Evolutionary conservation across 2,888 invertebrate species (phyloP), one percentile per base, ranked within the genome.

Genomic region (Prenolepis imparis): DNA sequence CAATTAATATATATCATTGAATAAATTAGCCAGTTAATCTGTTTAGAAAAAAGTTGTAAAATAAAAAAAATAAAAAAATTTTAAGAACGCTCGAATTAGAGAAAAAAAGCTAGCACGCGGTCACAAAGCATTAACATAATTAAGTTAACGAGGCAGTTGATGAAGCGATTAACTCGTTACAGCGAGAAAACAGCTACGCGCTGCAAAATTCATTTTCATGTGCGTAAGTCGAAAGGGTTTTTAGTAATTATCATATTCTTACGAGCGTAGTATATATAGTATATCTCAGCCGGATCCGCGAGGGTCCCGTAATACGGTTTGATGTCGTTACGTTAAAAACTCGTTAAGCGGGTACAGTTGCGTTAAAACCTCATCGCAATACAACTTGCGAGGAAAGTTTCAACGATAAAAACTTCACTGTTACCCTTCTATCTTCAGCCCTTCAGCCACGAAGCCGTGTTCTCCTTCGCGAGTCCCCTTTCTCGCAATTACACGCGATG

Each of bases 381-480:
- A 57, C 48, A 52, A 52, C 70, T 55, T 84, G 87, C 87, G 87
- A 87, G 84, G 81, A 87, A 89, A 89, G 84, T 89, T 89, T 66
- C 82, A 41, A 82, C 74, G 75, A 70, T 63, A 61, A 67, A 70
- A 89, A 89, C 84, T 89, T 89, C 64, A 48, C 59, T 64, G 75
- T 83, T 84, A 87, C 83, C 78, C 73, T 64, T 85, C 72, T 82
- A 82, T 86, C 81, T 44, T 28, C 48, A n/a, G n/a, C 44, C 70
- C 52, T 59, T 61, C 67, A 48, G 18, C 59, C 41, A 28, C 48
- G 61, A 70, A 75, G 75, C 81, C 82, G 41, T 24, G 36, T 63
- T 73, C 55, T 67, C 21, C 36, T 44, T 55, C 36, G 75, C 48
- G 8, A 52, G 41, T 75, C 64, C 57, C 24, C 57, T 64, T 44